Percentiles rank a stretch among this genome's conserved stretches.
phyloP scores from a whole-genome alignment of 2,888 invertebrate genomes.

The Tenthredo amoena region DNA sequence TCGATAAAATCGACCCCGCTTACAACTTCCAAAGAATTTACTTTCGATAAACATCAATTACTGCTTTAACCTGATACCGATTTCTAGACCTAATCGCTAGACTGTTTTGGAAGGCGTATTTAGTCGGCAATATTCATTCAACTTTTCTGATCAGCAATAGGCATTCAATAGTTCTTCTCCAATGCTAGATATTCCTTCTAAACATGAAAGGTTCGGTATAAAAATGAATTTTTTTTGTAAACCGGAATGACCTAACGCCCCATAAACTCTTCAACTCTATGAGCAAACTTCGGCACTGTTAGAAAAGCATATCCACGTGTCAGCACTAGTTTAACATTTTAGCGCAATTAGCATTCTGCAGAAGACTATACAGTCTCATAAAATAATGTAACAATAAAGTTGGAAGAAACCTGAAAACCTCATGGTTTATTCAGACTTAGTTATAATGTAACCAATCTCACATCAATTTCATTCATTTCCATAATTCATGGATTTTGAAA shows the following conservation, averaged over 20 bases:
- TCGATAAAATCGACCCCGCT: background rate
- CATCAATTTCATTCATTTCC: background rate
- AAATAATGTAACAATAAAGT: background rate
- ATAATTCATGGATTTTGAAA: background rate
- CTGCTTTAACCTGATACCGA: background rate
- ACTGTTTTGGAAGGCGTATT: background rate
- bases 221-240: background rate
- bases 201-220: background rate
- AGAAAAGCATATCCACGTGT: background rate
- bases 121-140: background rate
- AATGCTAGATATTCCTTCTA: background rate
- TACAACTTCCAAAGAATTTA: background rate
- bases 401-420: background rate
- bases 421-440: background rate
- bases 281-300: background rate
- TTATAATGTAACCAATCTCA: background rate
- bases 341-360: background rate
- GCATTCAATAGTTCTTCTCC: background rate
- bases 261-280: background rate
- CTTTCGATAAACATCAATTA: background rate
- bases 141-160: background rate
- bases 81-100: background rate
- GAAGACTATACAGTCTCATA: background rate
- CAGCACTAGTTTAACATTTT: background rate
- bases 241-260: background rate